phyloP scores from a whole-genome alignment of 2,888 invertebrate genomes.

The Steinernema scapterisci region DNA sequence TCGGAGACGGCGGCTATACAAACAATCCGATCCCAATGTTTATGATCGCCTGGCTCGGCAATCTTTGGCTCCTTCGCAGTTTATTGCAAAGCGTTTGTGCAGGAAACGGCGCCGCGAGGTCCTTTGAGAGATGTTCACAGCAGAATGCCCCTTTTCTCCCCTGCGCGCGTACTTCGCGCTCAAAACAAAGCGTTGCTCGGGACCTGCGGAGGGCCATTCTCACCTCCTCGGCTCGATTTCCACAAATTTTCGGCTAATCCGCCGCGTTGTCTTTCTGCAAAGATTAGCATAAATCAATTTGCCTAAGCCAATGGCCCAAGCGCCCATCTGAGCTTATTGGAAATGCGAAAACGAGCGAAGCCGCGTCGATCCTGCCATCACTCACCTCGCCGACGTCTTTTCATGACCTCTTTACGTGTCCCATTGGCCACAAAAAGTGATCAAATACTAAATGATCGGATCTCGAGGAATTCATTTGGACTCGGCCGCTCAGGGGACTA shows the following conservation, averaged over 20 bases:
- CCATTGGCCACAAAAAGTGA: neutral
- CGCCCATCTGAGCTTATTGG: conserved; percentile 24
- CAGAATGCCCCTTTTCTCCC: neutral
- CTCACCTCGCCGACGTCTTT: conserved; percentile 9
- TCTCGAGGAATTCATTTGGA: too few relatives aligned
- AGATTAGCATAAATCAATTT: conserved; percentile 33
- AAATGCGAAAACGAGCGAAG: conserved; percentile 31
- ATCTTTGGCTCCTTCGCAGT: neutral
- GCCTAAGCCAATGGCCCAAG: conserved; percentile 26
- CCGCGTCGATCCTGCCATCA: conserved; percentile 25
- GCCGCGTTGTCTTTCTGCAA: conserved; percentile 2
- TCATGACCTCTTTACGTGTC: neutral
- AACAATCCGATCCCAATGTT: neutral
- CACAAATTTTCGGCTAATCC: conserved; percentile 24
- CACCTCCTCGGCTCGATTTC: conserved; percentile 5
- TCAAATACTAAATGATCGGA: too few relatives aligned
- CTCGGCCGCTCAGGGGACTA: too few relatives aligned
- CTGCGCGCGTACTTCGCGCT: neutral
- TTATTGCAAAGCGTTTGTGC: neutral
- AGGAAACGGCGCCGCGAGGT: neutral
- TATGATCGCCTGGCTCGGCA: neutral
- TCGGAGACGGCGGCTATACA: too few relatives aligned
- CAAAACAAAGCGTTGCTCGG: conserved; percentile 2
- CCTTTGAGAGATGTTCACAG: neutral
- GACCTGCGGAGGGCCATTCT: neutral